phyloP scores from a whole-genome alignment of 1,140 invertebrate genomes.

The Drosophila simulans region DNA sequence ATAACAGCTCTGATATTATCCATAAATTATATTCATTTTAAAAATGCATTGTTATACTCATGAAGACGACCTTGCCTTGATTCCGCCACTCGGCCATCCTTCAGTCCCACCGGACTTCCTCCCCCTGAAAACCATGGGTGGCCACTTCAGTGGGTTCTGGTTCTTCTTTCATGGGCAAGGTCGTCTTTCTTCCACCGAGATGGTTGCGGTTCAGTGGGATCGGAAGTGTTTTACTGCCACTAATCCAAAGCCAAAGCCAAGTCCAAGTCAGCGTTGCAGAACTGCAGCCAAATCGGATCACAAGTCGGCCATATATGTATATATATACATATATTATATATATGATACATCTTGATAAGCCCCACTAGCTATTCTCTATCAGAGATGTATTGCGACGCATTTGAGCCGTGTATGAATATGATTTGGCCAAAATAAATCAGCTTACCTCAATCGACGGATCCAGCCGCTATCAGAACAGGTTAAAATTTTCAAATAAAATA shows the following conservation, averaged over 20 bases:
- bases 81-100: constrained; percentile 13
- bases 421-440: constrained; percentile 65
- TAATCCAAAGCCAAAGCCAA: constrained; percentile 15
- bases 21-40: too few relatives aligned
- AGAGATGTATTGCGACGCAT: constrained; percentile 29
- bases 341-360: too few relatives aligned
- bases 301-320: not conserved
- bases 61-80: not conserved
- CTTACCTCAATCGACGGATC: constrained; percentile 62
- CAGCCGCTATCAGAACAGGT: constrained; percentile 36
- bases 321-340: too few relatives aligned
- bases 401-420: constrained; percentile 13
- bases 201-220: constrained; percentile 73
- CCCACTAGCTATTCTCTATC: constrained; percentile 7
- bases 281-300: constrained; percentile 24
- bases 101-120: constrained; percentile 35
- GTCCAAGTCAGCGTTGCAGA: constrained; percentile 30
- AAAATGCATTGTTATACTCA: too few relatives aligned
- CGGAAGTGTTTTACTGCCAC: constrained; percentile 39
- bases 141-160: constrained; percentile 16
- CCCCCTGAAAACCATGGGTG: not conserved
- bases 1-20: too few relatives aligned
- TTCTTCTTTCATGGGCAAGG: constrained; percentile 53
- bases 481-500: constrained; percentile 24
- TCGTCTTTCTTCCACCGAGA: constrained; percentile 53